Evolutionary conservation across 2,888 invertebrate genomes (phyloP), one percentile per base, ranked within the genome.

Genomic region (Dexiosoma caninum): DNA sequence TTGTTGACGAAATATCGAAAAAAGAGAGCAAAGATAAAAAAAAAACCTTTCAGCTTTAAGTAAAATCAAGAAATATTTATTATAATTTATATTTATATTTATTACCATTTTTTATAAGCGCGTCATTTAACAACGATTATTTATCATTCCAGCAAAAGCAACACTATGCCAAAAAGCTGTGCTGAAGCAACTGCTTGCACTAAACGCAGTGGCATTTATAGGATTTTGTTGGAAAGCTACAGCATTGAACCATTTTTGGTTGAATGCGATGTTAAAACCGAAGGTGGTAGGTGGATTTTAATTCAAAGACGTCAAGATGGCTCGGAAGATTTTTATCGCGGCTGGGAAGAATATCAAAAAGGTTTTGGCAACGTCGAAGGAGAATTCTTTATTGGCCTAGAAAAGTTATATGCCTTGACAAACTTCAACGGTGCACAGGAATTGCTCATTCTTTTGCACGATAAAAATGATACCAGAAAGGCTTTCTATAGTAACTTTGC

Each of bases 281-380:
- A 42, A 16, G 44, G 44, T 14, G 69, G 76, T 9, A 60, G 14
- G 7, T 76, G 76, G 76, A n/a, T 44, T 23, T 7, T 76, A 9
- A 27, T 76, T 10, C 76, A 76, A 12, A 32, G 60, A 35, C 76
- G 69, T 30, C 67, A 76, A 32, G 76, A 76, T 37, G 76, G 69
- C 6, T 76, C 67, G 0, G 62, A 37, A 1, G 59, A 70, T 9
- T 77, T 77, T 32, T 64, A 57, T 46, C 69, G 76, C 1, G 27
- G 64, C 49, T 77, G 77, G 77, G 1, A 2, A 0, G 53, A 70
- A 0, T 77, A 77, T 12, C 8, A 70, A 16, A 46, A 42, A 0
- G 77, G 70, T 0, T 77, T 77, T 42, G 70, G 77, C 10, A 42
- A 21, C n/a, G 37, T 64, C 2, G 49, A 64, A 2, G 70, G 64